A percentile compares a stretch with the other conserved stretches of the same genome.
Evolutionary conservation across 1,140 invertebrate species (phyloP).

Genomic region (Dreissena rostriformis): DNA sequence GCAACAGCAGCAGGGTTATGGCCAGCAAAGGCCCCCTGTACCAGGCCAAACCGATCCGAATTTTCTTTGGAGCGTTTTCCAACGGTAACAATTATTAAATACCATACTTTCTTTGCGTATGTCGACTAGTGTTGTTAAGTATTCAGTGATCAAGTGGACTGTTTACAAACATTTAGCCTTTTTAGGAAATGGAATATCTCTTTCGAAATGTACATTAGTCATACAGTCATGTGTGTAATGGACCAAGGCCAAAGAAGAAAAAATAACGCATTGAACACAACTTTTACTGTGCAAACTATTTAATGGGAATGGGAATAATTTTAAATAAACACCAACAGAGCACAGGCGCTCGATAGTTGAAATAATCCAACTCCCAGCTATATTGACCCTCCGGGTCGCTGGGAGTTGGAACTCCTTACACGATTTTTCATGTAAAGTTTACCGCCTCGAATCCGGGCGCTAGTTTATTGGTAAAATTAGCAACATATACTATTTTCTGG

Average conservation of each 20-base stretch:
- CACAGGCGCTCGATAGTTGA: too few relatives aligned
- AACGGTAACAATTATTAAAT: constrained; percentile 55
- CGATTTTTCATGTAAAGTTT: too few relatives aligned
- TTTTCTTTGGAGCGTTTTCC: constrained; percentile 66
- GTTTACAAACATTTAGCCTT: not conserved
- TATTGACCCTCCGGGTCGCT: too few relatives aligned
- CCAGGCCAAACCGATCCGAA: constrained; percentile 57
- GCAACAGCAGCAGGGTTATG: constrained; percentile 61
- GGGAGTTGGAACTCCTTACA: too few relatives aligned
- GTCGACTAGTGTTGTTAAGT: not conserved
- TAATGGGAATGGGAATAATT: too few relatives aligned
- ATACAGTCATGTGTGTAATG: not conserved
- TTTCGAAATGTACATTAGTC: not conserved
- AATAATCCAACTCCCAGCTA: too few relatives aligned
- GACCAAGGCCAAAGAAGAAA: not conserved
- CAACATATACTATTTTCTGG: too few relatives aligned
- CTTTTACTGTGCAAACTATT: not conserved
- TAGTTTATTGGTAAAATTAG: too few relatives aligned
- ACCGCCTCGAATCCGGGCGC: too few relatives aligned
- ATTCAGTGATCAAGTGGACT: not conserved
- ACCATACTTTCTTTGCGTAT: not conserved
- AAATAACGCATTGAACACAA: not conserved
- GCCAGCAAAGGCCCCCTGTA: constrained; percentile 48
- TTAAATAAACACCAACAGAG: too few relatives aligned
- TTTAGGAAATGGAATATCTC: not conserved